Evolutionary conservation across 2,113 vertebrate genomes (phyloP), one percentile per base, ranked within the genome.

Genomic region (Chaetodon trifascialis): DNA sequence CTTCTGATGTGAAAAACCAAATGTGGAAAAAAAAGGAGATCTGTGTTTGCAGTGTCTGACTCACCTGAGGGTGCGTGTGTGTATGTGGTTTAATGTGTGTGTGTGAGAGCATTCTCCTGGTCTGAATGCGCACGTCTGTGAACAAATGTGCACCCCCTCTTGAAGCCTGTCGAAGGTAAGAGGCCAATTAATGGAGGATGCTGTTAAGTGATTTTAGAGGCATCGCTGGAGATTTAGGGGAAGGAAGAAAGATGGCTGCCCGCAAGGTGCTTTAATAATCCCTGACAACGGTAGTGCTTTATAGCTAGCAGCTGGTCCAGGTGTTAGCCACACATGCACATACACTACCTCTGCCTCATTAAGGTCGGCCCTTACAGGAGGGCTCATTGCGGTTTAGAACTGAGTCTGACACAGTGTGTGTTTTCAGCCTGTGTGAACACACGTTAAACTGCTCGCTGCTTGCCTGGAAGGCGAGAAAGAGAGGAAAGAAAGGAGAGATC

Each of bases 271-370:
- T 92, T 90, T 94, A 89, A 91, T 86, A 87, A 88, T 78, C 90
- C 86, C 93, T 89, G 75, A 90, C 88, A 88, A 83, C 25, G 52
- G 30, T 74, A 19, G 73, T 62, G 76, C 76, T 94, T 94, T 91
- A 94, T 82, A 80, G 85, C 81, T 69, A 92, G 65, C 93, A 94
- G 92, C 90, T 95, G 91, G 89, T 66, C 91, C 93, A 93, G 94
- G 93, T 93, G 92, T 89, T 86, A 73, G 83, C 81, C 79, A 82
- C 78, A 79, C 68, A 80, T 72, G 81, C 68, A 83, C 73, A 67
- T 68, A 82, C 87, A 83, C 82, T 86, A 44, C 44, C 80, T 82
- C 70, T 84, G 92, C 76, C 83, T 93, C 93, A 90, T 93, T 94
- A 93, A 82, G 90, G 81, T 79, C 12, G 44, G 69, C 59, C 74